phyloP scores from a whole-genome alignment of 2,113 vertebrate genomes.

The Tupaia chinensis region DNA sequence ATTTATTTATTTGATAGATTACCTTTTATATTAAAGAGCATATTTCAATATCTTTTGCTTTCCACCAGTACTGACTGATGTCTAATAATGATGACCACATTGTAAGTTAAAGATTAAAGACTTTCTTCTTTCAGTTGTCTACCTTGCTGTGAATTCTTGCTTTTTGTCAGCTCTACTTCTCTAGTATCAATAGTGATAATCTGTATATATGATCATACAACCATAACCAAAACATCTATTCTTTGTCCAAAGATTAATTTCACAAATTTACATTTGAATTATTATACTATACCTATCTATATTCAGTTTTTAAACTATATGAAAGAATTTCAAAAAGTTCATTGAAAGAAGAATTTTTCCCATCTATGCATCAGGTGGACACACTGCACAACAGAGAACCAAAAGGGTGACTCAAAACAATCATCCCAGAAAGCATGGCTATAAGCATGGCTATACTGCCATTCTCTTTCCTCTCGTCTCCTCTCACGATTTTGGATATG shows the following conservation, averaged over 20 bases:
- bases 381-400: too few relatives aligned
- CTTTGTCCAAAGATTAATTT: not conserved
- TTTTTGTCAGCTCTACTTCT: not conserved
- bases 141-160: not conserved
- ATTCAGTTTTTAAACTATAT: not conserved
- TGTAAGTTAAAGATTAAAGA: fast-evolving
- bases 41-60: not conserved
- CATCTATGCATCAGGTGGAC: too few relatives aligned
- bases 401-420: too few relatives aligned
- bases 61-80: not conserved
- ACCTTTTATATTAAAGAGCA: not conserved
- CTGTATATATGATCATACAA: fast-evolving
- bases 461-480: too few relatives aligned
- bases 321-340: not conserved
- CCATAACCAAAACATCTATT: not conserved
- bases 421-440: too few relatives aligned
- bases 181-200: not conserved
- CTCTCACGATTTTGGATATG: too few relatives aligned
- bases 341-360: too few relatives aligned
- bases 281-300: not conserved
- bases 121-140: not conserved
- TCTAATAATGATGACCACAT: not conserved
- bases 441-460: too few relatives aligned
- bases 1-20: not conserved
- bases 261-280: not conserved